These are phyloP conservation scores for Danio tinwini DNA, from an alignment of 2,797 vertebrate genomes.

Conservation along the genomic window DNA sequence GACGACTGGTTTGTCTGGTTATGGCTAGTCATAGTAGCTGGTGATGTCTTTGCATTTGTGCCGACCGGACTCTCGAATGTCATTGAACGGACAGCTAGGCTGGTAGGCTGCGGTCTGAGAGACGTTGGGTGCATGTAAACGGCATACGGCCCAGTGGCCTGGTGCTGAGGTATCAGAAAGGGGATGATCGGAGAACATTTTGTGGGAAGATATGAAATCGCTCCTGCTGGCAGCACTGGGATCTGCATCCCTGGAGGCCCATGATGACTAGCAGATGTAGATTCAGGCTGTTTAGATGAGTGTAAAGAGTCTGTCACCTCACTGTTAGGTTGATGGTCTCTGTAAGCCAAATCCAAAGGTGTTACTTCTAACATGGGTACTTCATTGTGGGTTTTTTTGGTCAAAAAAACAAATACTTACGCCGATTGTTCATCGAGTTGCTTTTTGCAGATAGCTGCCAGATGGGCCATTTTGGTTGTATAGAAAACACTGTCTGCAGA, in stretches of 20 bases:
- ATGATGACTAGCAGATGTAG: constrained; percentile 42
- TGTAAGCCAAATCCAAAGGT: constrained; percentile 66
- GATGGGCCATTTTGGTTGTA: constrained; percentile 87
- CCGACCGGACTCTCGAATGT: constrained; percentile 73
- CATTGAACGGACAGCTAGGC: constrained; percentile 82
- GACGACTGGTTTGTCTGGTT: constrained; percentile 1
- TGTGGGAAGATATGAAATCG: constrained; percentile 69
- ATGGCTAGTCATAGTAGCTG: neutral
- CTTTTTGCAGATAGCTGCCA: constrained; percentile 86
- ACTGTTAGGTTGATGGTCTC: constrained; percentile 54
- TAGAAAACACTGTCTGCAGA: constrained; percentile 45
- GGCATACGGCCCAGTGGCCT: constrained; percentile 78
- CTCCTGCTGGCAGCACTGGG: constrained; percentile 64
- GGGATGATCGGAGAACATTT: constrained; percentile 82
- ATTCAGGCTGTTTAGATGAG: constrained; percentile 54
- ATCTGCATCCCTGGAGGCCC: constrained; percentile 56
- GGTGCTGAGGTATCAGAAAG: constrained; percentile 82
- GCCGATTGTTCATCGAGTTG: constrained; percentile 85
- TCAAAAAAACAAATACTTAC: constrained; percentile 72
- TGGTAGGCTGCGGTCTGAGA: constrained; percentile 80
- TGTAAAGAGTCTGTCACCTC: neutral
- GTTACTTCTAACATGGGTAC: neutral
- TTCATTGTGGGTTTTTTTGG: neutral
- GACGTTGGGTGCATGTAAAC: constrained; percentile 85
- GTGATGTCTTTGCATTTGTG: constrained; percentile 51